Evolutionary conservation across 2,797 vertebrate genomes (phyloP).

Genomic region (Schizopygopsis malacanthus): DNA sequence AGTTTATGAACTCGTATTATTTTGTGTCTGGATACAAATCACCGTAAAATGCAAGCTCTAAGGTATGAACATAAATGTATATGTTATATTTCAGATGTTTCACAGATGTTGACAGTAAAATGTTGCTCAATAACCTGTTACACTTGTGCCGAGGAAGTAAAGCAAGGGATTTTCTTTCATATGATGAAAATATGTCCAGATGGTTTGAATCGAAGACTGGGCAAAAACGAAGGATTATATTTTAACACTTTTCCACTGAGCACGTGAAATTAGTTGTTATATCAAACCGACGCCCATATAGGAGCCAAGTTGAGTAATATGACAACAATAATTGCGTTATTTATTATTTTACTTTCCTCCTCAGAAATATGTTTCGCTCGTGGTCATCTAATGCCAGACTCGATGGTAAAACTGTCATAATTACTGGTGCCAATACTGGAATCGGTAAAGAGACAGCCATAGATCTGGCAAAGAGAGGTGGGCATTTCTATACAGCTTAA

Average conservation of each 20-base stretch:
- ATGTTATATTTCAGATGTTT: not conserved
- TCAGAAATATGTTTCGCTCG: constrained; percentile 68
- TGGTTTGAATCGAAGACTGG: not conserved
- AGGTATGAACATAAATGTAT: constrained; percentile 2
- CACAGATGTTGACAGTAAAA: not conserved
- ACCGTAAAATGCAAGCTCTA: constrained; percentile 20
- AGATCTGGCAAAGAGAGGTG: constrained; percentile 79
- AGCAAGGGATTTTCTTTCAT: too few species aligned
- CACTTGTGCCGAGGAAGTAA: not conserved
- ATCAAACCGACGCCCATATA: not conserved
- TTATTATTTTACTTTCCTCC: not conserved
- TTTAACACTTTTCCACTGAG: not conserved
- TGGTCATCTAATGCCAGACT: constrained; percentile 74
- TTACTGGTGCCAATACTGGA: constrained; percentile 81
- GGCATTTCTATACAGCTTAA: too few species aligned
- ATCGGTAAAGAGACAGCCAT: constrained; percentile 80
- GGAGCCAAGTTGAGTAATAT: not conserved
- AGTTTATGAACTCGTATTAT: not conserved
- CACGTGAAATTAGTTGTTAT: not conserved
- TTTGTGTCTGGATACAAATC: not conserved
- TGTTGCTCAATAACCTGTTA: constrained; percentile 10
- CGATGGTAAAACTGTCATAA: constrained; percentile 73
- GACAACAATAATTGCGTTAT: not conserved
- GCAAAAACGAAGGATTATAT: not conserved
- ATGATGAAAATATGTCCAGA: not conserved